phyloP scores from a whole-genome alignment of 2,888 invertebrate species.

The Podotricha telesiphe region DNA sequence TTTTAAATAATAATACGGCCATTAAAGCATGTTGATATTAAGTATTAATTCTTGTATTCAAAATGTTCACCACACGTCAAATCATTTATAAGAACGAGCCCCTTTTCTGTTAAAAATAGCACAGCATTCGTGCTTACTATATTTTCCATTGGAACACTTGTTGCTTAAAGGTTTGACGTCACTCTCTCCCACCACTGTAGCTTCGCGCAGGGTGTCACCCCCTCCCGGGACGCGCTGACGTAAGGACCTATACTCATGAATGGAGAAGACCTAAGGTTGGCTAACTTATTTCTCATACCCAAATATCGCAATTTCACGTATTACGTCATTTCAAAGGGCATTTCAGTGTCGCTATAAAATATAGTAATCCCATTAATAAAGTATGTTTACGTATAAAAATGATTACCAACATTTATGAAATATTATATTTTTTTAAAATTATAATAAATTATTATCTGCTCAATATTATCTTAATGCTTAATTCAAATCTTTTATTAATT shows the following conservation, averaged over 20 bases:
- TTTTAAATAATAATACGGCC: not conserved
- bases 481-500: not conserved
- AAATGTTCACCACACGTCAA: not conserved
- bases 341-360: slow-evolving; percentile 22
- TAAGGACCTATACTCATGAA: slow-evolving; percentile 76
- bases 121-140: slow-evolving; percentile 58
- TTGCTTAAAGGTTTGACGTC: slow-evolving; percentile 79
- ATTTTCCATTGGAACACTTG: slow-evolving; percentile 71
- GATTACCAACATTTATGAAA: not conserved
- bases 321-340: slow-evolving; percentile 37
- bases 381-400: not conserved
- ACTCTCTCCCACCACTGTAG: slow-evolving; percentile 60
- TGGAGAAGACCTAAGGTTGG: slow-evolving; percentile 65
- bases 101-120: slow-evolving; percentile 74
- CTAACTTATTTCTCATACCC: slow-evolving; percentile 40
- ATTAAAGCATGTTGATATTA: not conserved
- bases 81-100: slow-evolving; percentile 39
- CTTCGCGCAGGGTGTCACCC: slow-evolving; percentile 58
- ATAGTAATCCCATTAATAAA: slow-evolving; percentile 16
- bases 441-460: not conserved
- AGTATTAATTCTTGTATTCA: not conserved
- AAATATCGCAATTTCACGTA: slow-evolving; percentile 41
- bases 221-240: slow-evolving; percentile 69
- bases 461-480: not conserved
- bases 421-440: not conserved